Base-by-base conservation (phyloP, 2,797 vertebrate genomes). In the Notolepis coatsorum region DNA sequence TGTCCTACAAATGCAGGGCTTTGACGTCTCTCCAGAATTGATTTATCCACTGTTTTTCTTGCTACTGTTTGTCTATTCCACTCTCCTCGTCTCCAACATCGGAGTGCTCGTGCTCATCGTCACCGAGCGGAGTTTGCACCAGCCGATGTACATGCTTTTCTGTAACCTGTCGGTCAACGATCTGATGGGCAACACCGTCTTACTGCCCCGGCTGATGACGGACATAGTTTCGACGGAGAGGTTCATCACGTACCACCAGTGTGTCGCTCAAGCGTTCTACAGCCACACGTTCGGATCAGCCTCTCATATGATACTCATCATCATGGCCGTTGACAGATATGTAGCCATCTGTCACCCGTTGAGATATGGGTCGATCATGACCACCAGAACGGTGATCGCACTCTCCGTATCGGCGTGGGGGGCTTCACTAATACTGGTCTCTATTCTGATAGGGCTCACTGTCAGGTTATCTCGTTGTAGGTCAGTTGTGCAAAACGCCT, bases 111-210 rank as follows among this genome's bases (percentile, higher is more conserved):
- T 60, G 1, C 69, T 90, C 1, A 88, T 91, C 27, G 65, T 84
- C 56, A 79, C 54, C 0, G 79, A 90, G 51, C 83, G 65, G 60
- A 84, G 76, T 47, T 88, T 96, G 12, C 94, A 93, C 1, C 86
- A 95, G 65, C 93, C 95, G 8, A 95, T 92, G 92, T 92, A 93
- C 58, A 79, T 94, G 3, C 93, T 95, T 12, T 91, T 95, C 0
- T 92, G 91, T 2, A 93, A 95, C 85, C 85, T 96, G 64, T 91
- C 93, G 0, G 38, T 92, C 0, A 85, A 92, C 0, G 93, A 96
- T 43, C 78, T 95, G n/a, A 73, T 93, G 10, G 93, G 95, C 0
- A 94, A 92, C 23, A 89, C 93, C 0, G 75, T 91, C 0, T 84
- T 94, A 0, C 84, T 95, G 65, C 88, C 90, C 7, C 89, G 87